Percentiles rank a stretch among this genome's conserved stretches.
Evolutionary conservation across 2,888 invertebrate genomes (phyloP).

Genomic region (Mactromeris polynyma): DNA sequence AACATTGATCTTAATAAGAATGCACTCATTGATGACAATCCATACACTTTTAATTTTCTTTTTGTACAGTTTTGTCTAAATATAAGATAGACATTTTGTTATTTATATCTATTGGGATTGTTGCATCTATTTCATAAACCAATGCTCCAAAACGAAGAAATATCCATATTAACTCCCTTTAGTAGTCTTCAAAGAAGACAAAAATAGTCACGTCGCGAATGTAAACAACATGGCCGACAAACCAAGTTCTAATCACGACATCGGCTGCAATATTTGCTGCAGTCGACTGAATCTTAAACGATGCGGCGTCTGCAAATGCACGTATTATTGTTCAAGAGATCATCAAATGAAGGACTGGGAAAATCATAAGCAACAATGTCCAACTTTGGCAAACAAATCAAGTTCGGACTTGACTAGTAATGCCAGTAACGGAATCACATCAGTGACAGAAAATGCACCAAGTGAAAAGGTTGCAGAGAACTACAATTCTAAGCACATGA

Average conservation of each 20-base stretch:
- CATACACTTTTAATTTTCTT: no score
- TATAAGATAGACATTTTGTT: no score
- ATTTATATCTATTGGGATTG: no score
- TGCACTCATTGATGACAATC: no score
- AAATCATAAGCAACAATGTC: conserved; percentile 62
- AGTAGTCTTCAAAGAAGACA: conserved; percentile 18
- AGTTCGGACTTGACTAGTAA: neutral
- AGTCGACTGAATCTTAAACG: conserved; percentile 56
- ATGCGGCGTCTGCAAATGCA: conserved; percentile 66
- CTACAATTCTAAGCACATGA: neutral
- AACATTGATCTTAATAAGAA: no score
- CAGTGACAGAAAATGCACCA: neutral
- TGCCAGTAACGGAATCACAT: neutral
- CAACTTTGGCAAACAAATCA: neutral
- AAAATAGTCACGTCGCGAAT: conserved; percentile 29
- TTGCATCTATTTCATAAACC: no score
- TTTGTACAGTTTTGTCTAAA: no score
- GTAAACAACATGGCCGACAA: conserved; percentile 60
- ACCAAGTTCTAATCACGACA: neutral
- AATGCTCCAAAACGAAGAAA: no score
- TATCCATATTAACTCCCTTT: neutral
- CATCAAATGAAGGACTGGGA: conserved; percentile 72
- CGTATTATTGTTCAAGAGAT: conserved; percentile 69
- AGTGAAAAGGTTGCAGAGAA: neutral
- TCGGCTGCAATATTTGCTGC: conserved; percentile 61